A percentile compares a stretch with the other conserved stretches of the same genome.
phyloP scores from a whole-genome alignment of 2,113 vertebrate genomes.

The Litocranius walleri region DNA sequence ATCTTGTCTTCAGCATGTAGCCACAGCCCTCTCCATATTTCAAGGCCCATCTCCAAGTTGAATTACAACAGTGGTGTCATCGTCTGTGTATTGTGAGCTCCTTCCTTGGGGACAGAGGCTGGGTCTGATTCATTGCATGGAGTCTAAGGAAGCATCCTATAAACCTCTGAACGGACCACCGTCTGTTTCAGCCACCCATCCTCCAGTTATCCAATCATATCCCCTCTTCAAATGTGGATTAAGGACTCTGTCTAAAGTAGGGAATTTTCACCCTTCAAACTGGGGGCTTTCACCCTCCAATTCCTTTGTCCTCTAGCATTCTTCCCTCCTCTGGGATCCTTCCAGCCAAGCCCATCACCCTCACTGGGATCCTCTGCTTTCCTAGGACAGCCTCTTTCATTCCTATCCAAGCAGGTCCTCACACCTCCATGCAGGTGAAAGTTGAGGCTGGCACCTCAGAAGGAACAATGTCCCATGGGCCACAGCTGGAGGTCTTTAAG shows the following conservation, averaged over 20 bases:
- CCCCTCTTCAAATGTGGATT: neutral
- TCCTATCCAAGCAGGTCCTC: neutral
- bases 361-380: neutral
- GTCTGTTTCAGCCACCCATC: neutral
- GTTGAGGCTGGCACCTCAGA: neutral
- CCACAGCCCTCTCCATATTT: neutral
- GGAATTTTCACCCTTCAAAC: neutral
- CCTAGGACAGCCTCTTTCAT: neutral
- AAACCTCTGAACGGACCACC: neutral
- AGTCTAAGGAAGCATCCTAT: neutral
- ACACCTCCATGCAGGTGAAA: conserved; percentile 18
- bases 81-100: neutral
- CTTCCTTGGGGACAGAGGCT: neutral
- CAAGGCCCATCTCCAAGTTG: neutral
- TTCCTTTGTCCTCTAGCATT: neutral
- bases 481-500: conserved; percentile 42
- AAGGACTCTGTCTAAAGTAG: neutral
- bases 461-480: neutral
- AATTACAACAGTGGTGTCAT: neutral
- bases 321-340: neutral
- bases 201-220: neutral
- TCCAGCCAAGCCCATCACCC: neutral
- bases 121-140: neutral
- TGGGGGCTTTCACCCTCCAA: neutral
- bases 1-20: neutral